Percentiles rank a stretch among this genome's conserved stretches.
Conservation (phyloP, 2,888 invertebrate genomes). For the Julus scandinavius region DNA sequence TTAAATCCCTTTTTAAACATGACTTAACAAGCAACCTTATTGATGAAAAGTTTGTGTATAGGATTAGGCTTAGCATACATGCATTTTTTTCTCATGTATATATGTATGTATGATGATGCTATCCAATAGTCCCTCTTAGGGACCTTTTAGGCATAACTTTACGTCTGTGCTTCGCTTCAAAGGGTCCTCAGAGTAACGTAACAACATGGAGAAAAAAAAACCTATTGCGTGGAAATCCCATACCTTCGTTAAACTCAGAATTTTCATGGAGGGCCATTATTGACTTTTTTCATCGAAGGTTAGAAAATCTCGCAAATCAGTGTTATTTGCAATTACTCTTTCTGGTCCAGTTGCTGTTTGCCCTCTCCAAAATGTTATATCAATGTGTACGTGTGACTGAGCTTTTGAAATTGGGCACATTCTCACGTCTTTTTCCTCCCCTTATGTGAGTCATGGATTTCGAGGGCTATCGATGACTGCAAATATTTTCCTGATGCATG, state of each 20-base stretch:
- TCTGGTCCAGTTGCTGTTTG: slow-evolving; percentile 36
- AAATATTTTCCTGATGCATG: slow-evolving; percentile 24
- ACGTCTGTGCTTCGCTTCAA: background rate
- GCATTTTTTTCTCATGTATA: too few relatives aligned
- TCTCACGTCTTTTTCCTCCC: slow-evolving; percentile 5
- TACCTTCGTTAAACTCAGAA: background rate
- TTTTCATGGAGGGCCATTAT: background rate
- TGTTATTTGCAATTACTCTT: slow-evolving; percentile 30
- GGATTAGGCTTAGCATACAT: too few relatives aligned
- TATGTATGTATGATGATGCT: too few relatives aligned
- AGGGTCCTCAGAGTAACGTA: background rate
- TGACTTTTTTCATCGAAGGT: background rate
- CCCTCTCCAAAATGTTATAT: background rate
- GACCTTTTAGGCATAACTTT: too few relatives aligned
- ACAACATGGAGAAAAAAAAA: background rate
- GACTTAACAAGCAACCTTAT: too few relatives aligned
- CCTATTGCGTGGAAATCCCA: background rate
- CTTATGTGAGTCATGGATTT: slow-evolving; percentile 7
- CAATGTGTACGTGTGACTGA: background rate
- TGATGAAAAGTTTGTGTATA: too few relatives aligned
- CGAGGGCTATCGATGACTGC: slow-evolving; percentile 23
- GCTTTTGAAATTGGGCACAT: slow-evolving; percentile 21
- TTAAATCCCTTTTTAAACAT: too few relatives aligned
- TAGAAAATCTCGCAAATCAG: background rate
- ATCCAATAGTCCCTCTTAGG: too few relatives aligned